A percentile compares a stretch with the other conserved stretches of the same genome.
phyloP scores from a whole-genome alignment of 2,888 invertebrate species.

The Stenchaetothrips biformis region DNA sequence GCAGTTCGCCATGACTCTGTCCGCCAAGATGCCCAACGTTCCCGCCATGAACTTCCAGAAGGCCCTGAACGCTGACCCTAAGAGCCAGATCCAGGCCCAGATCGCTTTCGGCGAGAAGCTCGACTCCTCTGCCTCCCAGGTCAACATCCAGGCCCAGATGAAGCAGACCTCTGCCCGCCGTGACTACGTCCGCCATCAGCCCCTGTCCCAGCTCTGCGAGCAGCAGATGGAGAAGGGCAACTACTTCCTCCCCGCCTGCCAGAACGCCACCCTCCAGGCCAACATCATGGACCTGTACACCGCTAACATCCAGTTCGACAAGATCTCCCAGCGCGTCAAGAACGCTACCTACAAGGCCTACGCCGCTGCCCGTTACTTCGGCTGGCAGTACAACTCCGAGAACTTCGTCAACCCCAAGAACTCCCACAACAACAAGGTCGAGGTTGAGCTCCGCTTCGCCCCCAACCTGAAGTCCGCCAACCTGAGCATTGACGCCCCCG shows the following conservation, averaged over 20 bases:
- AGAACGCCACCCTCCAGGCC: conserved; percentile 52
- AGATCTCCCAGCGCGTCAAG: conserved; percentile 46
- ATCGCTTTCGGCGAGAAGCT: conserved; percentile 52
- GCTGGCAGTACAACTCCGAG: conserved; percentile 51
- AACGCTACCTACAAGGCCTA: conserved; percentile 50
- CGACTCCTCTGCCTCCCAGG: conserved; percentile 38
- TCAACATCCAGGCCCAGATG: conserved; percentile 45
- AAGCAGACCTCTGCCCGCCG: conserved; percentile 51
- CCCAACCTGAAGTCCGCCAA: conserved; percentile 50
- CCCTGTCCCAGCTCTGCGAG: conserved; percentile 50
- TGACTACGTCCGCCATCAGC: conserved; percentile 49
- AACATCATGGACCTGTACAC: conserved; percentile 53
- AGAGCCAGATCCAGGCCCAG: conserved; percentile 47
- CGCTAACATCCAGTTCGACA: conserved; percentile 51
- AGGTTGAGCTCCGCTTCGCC: conserved; percentile 48
- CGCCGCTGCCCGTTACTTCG: conserved; percentile 47
- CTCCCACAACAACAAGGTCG: conserved; percentile 46
- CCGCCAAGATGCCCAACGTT: conserved; percentile 47
- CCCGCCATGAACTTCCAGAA: conserved; percentile 53
- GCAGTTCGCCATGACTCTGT: background rate
- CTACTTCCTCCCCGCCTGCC: conserved; percentile 55
- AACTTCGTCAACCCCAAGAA: conserved; percentile 47
- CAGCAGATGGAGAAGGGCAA: conserved; percentile 54
- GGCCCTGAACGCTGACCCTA: conserved; percentile 52
- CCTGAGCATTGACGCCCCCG: conserved; percentile 49